phyloP scores from a whole-genome alignment of 2,888 invertebrate species.

The Aphodius granarius region DNA sequence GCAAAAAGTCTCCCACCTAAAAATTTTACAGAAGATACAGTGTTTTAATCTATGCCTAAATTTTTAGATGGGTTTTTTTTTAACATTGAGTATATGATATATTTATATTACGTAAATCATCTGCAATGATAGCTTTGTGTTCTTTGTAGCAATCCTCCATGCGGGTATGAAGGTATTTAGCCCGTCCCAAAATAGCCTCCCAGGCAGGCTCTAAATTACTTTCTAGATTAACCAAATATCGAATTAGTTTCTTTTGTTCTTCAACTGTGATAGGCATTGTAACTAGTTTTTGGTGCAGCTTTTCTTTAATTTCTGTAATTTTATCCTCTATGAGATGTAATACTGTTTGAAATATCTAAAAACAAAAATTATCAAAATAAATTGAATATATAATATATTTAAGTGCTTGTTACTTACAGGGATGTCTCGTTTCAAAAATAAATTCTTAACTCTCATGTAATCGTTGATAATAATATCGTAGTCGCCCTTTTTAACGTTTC shows the following conservation, averaged over 20 bases:
- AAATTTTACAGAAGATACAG: too few species aligned
- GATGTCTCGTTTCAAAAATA: conserved; percentile 93
- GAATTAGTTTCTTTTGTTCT: conserved; percentile 92
- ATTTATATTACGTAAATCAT: conserved; percentile 18
- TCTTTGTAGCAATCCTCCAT: conserved; percentile 67
- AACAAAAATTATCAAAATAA: neutral
- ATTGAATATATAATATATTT: conserved; percentile 4
- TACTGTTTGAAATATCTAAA: conserved; percentile 80
- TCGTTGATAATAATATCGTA: conserved; percentile 98
- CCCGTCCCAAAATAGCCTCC: conserved; percentile 87
- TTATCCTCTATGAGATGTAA: conserved; percentile 89
- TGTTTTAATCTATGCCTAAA: too few species aligned
- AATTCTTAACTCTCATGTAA: conserved; percentile 92
- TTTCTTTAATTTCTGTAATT: conserved; percentile 77
- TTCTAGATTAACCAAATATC: conserved; percentile 77
- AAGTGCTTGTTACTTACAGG: conserved; percentile 56
- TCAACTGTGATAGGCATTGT: conserved; percentile 92
- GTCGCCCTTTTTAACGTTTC: conserved; percentile 91
- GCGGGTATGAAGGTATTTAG: conserved; percentile 73
- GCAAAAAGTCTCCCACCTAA: too few species aligned
- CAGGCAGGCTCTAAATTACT: conserved; percentile 90
- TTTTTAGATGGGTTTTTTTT: too few species aligned
- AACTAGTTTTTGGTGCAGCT: conserved; percentile 79
- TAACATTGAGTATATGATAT: too few species aligned
- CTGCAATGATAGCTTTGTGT: conserved; percentile 58